Base-by-base conservation (phyloP, 2,113 vertebrate genomes). In the Alaudala cheleensis region DNA sequence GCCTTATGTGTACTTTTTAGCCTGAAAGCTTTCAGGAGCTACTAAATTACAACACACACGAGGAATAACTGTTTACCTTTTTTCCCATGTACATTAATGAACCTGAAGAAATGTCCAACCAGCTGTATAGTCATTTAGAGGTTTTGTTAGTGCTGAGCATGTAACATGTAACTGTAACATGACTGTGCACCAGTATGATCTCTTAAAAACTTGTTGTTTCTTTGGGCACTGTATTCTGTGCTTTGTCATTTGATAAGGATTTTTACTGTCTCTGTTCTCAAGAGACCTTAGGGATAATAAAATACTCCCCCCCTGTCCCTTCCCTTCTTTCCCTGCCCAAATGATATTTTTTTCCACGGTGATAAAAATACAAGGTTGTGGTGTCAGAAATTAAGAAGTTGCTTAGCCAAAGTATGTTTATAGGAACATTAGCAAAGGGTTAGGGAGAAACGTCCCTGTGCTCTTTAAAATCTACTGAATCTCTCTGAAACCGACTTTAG, bases 261-360 rank as follows among this genome's bases (percentile, higher is more conserved):
- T 81, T 33, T 58, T 51, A 14, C 24, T 47, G 23, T n/a, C 15
- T 66, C 25, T 39, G 21, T 51, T 81, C 40, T 60, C 44, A 73
- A 44, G 83, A 65, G 28, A 69, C n/a, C 10, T 39, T 47, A 25
- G 16, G 29, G 50, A 21, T 81, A 81, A 61, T 15, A 66, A 37
- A n/a, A 42, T 5, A 2, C 19, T 8, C 2, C 10, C 0, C 0
- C 3, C 15, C 6, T 0, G 1, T 1, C 14, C 13, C 15, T 12
- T 2, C 17, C 31, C 25, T 34, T 62, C 40, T 40, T 19, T 12
- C 3, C 11, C 19, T 1, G 2, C 9, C 1, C 10, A 45, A 39
- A 20, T 12, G 11, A 28, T 42, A 21, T 4, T 58, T 88, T 45
- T 72, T 42, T 16, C n/a, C 19, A 72, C 8, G 10, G 14, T 70